These are phyloP conservation scores for Phortica magna DNA, from an alignment of 2,888 invertebrate species.

Conservation along the genomic window DNA sequence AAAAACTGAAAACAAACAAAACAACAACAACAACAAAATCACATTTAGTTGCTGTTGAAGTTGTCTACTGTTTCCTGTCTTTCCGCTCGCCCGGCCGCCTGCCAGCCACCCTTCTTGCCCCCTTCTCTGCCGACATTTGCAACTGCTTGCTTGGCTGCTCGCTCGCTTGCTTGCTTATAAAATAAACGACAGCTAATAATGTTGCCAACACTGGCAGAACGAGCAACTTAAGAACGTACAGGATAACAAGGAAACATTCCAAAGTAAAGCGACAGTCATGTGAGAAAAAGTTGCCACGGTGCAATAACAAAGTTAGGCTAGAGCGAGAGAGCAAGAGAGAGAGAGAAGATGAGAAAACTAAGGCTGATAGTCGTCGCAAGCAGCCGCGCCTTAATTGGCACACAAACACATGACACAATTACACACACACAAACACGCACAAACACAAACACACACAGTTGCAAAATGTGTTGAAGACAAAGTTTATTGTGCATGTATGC, in stretches of 20 bases:
- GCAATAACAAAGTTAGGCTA: background rate
- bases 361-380: conserved; percentile 30
- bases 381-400: conserved; percentile 67
- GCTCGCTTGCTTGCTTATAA: conserved; percentile 52
- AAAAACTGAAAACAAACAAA: background rate
- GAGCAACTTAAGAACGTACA: conserved; percentile 34
- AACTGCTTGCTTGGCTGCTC: background rate
- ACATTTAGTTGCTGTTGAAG: background rate
- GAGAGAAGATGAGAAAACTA: background rate
- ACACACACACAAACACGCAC: conserved; percentile 40
- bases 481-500: conserved; percentile 57
- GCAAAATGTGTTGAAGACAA: conserved; percentile 39
- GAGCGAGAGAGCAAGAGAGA: too few species aligned
- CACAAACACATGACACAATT: conserved; percentile 51
- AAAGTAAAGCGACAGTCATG: background rate
- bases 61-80: background rate
- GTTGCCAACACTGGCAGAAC: conserved; percentile 60
- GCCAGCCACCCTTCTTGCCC: background rate
- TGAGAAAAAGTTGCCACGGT: background rate
- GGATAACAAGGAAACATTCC: conserved; percentile 17
- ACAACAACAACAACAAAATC: background rate
- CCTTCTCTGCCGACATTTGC: too few species aligned
- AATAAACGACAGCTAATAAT: conserved; percentile 74
- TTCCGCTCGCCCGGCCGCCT: background rate
- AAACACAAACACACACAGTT: background rate